phyloP scores from a whole-genome alignment of 2,797 vertebrate species.

The Bradypus variegatus region DNA sequence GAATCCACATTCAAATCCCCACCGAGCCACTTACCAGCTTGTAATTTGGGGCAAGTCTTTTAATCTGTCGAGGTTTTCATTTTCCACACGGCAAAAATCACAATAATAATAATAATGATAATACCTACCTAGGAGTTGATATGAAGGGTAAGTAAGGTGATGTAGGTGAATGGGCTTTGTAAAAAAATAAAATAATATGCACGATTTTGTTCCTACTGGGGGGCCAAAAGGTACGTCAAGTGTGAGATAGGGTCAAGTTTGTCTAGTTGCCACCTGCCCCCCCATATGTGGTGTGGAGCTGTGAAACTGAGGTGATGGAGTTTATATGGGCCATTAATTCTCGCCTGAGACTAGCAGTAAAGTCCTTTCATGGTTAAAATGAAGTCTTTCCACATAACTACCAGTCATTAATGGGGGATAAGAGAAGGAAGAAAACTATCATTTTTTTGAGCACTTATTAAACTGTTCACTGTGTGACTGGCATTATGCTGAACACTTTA shows the following conservation, averaged over 20 bases:
- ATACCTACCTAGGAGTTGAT: neutral
- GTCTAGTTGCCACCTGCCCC: neutral
- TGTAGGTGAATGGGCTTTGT: neutral
- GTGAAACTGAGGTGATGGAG: neutral
- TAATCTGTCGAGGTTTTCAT: neutral
- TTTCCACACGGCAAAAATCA: neutral
- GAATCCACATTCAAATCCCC: neutral
- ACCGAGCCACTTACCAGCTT: neutral
- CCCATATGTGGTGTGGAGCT: fast-evolving
- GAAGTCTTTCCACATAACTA: neutral
- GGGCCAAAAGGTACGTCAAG: neutral
- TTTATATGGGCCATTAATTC: neutral
- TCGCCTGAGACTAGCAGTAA: neutral
- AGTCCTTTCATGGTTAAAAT: neutral
- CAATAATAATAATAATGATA: neutral
- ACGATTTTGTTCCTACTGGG: neutral
- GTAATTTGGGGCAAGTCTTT: neutral
- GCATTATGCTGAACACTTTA: neutral
- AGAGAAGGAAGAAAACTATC: neutral
- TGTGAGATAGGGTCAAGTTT: neutral
- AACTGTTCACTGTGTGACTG: neutral
- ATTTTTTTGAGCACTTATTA: neutral
- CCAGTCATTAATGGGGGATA: neutral
- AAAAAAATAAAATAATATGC: neutral
- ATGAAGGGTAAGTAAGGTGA: neutral